Evolutionary conservation across 1,140 invertebrate species (phyloP).

Genomic region (Pseudobourletiella spinata): DNA sequence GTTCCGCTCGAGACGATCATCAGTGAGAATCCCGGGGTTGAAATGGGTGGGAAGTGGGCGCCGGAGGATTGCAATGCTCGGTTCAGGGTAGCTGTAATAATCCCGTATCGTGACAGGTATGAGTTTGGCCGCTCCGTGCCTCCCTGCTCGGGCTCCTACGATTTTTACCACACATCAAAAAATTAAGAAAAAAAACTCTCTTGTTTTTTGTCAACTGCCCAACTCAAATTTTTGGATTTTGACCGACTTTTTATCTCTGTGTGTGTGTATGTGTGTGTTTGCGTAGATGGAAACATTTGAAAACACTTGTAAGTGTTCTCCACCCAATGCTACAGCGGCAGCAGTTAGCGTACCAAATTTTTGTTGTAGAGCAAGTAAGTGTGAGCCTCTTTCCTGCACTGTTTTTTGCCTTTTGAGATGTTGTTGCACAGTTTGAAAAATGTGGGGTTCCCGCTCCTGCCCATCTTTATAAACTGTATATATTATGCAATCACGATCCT

Average conservation of each 20-base stretch:
- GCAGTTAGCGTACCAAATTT: slow-evolving; percentile 53
- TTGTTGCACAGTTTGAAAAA: neutral
- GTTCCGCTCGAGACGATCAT: neutral
- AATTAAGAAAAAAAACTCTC: no score
- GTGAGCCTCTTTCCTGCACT: neutral
- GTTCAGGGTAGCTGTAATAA: slow-evolving; percentile 50
- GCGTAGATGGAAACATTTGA: slow-evolving; percentile 47
- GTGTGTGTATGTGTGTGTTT: no score
- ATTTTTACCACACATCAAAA: no score
- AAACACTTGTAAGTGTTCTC: slow-evolving; percentile 47
- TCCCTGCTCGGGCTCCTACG: no score
- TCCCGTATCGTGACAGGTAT: slow-evolving; percentile 51
- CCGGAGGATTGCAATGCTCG: slow-evolving; percentile 46
- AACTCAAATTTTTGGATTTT: no score
- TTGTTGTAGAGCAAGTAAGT: slow-evolving; percentile 53
- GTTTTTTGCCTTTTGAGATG: neutral
- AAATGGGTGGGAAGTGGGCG: slow-evolving; percentile 45
- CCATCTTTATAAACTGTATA: no score
- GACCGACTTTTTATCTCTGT: no score
- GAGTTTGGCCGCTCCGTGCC: no score
- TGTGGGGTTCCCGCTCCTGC: no score
- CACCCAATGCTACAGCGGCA: slow-evolving; percentile 54
- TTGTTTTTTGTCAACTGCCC: no score
- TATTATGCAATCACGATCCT: no score
- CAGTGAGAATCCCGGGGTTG: neutral